A percentile compares a stretch with the other conserved stretches of the same genome.
Conservation (phyloP, 2,113 vertebrate genomes). For the Taxidea taxus region DNA sequence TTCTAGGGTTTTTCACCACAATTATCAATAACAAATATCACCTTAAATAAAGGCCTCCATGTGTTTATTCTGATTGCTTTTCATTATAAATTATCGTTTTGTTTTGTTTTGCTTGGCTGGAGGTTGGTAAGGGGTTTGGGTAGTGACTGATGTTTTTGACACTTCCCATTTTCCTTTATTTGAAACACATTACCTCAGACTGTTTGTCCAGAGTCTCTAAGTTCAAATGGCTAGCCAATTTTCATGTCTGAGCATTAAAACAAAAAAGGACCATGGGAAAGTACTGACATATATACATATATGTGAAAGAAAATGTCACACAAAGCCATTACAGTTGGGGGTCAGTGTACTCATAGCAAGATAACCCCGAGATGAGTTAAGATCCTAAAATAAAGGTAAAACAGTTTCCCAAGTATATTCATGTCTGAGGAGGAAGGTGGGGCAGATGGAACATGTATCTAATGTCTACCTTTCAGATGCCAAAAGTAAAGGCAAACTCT, state of each 20-base stretch:
- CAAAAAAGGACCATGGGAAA: background rate
- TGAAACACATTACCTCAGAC: background rate
- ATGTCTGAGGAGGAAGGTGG: slow-evolving; percentile 69
- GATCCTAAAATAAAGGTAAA: background rate
- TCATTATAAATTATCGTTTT: background rate
- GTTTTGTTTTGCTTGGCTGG: background rate
- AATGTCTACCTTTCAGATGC: slow-evolving; percentile 52
- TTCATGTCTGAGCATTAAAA: slow-evolving; percentile 4
- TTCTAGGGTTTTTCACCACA: background rate
- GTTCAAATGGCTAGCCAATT: background rate
- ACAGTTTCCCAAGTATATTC: slow-evolving; percentile 38
- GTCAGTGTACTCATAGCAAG: background rate
- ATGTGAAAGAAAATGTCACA: background rate
- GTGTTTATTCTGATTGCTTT: background rate
- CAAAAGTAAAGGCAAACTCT: slow-evolving; percentile 16
- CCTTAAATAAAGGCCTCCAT: background rate
- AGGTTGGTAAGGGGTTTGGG: background rate
- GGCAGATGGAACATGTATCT: slow-evolving; percentile 60
- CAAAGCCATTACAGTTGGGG: background rate
- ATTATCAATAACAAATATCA: background rate
- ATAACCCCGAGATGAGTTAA: slow-evolving; percentile 51
- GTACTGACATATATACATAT: background rate
- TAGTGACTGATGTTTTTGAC: background rate
- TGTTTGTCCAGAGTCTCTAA: background rate
- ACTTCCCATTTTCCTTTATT: slow-evolving; percentile 3